phyloP scores from a whole-genome alignment of 2,797 vertebrate species.

The Rhinophrynus dorsalis region DNA sequence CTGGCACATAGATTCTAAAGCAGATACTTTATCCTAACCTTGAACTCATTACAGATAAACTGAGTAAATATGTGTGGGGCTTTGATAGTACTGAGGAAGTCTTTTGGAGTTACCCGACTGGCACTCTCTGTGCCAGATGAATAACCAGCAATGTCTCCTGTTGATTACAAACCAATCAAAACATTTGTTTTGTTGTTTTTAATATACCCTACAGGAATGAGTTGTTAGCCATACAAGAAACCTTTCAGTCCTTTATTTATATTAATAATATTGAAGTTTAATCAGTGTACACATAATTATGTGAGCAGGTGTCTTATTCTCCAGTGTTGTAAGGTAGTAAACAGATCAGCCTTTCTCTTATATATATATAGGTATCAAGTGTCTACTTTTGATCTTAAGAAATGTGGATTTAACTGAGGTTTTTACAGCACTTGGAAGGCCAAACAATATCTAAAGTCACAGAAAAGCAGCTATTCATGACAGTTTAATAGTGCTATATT shows the following conservation, averaged over 20 bases:
- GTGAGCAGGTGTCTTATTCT: conserved; percentile 42
- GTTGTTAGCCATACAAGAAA: conserved; percentile 16
- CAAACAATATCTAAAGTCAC: conserved; percentile 19
- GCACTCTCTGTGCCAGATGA: conserved; percentile 4
- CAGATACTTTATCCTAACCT: too few species aligned
- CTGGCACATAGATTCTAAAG: too few species aligned
- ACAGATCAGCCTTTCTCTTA: conserved; percentile 32
- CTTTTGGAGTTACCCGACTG: not conserved
- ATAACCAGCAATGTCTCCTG: conserved; percentile 10
- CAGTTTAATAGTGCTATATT: not conserved
- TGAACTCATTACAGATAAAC: too few species aligned
- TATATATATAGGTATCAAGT: conserved; percentile 15
- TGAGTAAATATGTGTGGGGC: too few species aligned
- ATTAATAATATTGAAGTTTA: conserved; percentile 38
- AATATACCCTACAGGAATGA: conserved; percentile 20
- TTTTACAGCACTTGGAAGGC: conserved; percentile 1
- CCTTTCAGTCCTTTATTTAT: conserved; percentile 36
- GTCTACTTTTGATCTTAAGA: conserved; percentile 24
- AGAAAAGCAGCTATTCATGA: conserved; percentile 12
- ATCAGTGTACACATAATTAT: conserved; percentile 13
- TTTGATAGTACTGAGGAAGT: too few species aligned
- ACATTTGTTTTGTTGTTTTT: conserved; percentile 39
- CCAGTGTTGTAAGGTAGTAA: conserved; percentile 2
- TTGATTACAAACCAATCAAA: conserved; percentile 33
- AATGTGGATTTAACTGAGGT: conserved; percentile 33